Evolutionary conservation across 2,113 vertebrate species (phyloP).

Genomic region (Glareola pratincola): DNA sequence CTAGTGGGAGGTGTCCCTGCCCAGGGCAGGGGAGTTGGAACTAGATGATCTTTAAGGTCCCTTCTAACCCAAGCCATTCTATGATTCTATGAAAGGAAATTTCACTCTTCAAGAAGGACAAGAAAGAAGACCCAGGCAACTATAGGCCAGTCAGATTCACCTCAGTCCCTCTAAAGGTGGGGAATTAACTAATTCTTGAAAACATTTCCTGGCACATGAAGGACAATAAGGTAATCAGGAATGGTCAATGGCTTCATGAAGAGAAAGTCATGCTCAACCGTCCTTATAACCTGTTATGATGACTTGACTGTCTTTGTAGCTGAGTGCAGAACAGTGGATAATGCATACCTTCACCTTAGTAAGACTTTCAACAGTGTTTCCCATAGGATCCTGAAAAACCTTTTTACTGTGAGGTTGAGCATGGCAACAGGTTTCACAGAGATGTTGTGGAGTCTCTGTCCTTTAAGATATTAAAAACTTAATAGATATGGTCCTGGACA

Average conservation of each 20-base stretch:
- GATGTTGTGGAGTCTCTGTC: neutral
- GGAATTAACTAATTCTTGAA: neutral
- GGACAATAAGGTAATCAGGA: neutral
- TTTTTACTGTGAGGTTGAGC: neutral
- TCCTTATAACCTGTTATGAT: neutral
- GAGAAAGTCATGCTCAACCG: rapidly evolving
- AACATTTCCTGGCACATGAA: neutral
- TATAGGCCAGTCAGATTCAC: neutral
- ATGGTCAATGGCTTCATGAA: neutral
- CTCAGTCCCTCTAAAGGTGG: neutral
- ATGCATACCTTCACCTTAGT: neutral
- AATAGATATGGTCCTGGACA: rapidly evolving
- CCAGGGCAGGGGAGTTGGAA: neutral
- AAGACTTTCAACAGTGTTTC: neutral
- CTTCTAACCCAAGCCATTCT: neutral
- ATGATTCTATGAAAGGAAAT: neutral
- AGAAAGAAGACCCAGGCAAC: neutral
- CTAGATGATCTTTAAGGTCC: neutral
- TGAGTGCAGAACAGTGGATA: neutral
- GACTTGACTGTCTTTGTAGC: neutral
- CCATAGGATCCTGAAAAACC: rapidly evolving
- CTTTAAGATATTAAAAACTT: neutral
- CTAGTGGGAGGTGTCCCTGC: neutral
- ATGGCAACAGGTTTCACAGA: neutral
- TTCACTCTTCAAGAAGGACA: neutral